phyloP scores from a whole-genome alignment of 1,140 invertebrate genomes.

The Campoletis sonorensis region DNA sequence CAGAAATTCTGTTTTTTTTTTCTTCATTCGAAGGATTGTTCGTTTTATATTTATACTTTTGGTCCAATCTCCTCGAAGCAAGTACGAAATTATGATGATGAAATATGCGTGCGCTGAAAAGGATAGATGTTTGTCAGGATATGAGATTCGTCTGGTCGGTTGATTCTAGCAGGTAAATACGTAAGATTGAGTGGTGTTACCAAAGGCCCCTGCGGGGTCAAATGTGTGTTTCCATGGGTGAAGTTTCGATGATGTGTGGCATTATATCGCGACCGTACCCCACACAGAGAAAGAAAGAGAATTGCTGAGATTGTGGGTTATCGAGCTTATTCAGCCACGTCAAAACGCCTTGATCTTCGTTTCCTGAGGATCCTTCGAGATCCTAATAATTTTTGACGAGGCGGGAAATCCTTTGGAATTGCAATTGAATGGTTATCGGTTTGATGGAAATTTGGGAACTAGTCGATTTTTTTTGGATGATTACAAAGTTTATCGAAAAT shows the following conservation, averaged over 20 bases:
- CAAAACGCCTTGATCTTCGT: neutral
- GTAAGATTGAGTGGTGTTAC: constrained; percentile 45
- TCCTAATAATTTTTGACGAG: neutral
- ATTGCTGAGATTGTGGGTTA: constrained; percentile 48
- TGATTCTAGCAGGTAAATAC: constrained; percentile 51
- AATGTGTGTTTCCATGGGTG: constrained; percentile 12
- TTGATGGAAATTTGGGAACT: too few species aligned
- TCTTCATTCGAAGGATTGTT: neutral
- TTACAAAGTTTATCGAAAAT: too few species aligned
- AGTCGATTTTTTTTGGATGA: too few species aligned
- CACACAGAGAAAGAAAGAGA: constrained; percentile 15
- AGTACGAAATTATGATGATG: constrained; percentile 35
- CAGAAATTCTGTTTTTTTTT: too few species aligned
- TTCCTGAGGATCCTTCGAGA: neutral
- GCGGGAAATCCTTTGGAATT: neutral
- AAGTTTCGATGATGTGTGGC: constrained; percentile 45
- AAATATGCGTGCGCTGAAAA: constrained; percentile 11
- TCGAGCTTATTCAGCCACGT: constrained; percentile 32
- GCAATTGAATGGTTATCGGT: neutral
- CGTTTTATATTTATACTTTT: neutral
- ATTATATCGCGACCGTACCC: constrained; percentile 41
- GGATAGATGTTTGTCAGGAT: neutral
- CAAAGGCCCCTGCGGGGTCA: constrained; percentile 35
- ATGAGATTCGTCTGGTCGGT: constrained; percentile 27
- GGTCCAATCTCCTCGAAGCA: constrained; percentile 4